Evolutionary conservation across 2,797 vertebrate genomes (phyloP).

Genomic region (Cynodonichthys magdalenae): DNA sequence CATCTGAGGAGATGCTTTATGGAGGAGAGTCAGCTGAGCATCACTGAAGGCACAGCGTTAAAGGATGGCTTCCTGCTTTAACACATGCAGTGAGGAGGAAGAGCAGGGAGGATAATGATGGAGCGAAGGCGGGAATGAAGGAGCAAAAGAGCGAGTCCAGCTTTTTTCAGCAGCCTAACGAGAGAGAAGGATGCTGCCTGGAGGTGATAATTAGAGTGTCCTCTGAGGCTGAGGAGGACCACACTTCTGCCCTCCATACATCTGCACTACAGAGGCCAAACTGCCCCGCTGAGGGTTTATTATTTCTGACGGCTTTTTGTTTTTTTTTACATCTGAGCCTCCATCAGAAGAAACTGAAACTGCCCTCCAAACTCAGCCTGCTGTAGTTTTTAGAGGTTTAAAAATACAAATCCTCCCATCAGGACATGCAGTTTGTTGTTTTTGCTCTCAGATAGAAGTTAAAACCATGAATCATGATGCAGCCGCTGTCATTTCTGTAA

Average conservation of each 20-base stretch:
- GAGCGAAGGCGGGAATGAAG: slow-evolving; percentile 16
- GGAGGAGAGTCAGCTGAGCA: slow-evolving; percentile 16
- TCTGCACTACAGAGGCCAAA: slow-evolving; percentile 24
- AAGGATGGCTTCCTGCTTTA: slow-evolving; percentile 29
- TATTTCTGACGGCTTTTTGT: slow-evolving; percentile 6
- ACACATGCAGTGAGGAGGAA: slow-evolving; percentile 17
- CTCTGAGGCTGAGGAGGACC: slow-evolving; percentile 34
- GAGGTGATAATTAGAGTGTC: slow-evolving; percentile 55
- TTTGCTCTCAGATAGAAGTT: neutral
- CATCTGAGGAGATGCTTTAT: slow-evolving; percentile 42
- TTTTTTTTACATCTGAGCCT: slow-evolving; percentile 1
- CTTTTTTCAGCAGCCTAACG: slow-evolving; percentile 20
- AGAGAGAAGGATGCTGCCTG: slow-evolving; percentile 27
- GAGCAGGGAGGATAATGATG: slow-evolving; percentile 26
- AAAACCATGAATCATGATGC: slow-evolving; percentile 15
- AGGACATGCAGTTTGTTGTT: neutral
- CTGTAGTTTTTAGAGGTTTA: slow-evolving; percentile 1
- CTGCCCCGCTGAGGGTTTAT: slow-evolving; percentile 6
- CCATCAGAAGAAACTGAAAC: slow-evolving; percentile 2
- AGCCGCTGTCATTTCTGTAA: neutral
- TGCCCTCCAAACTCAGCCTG: neutral
- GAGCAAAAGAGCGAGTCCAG: slow-evolving; percentile 21
- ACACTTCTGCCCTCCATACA: slow-evolving; percentile 27
- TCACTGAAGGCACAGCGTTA: slow-evolving; percentile 20
- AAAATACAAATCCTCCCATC: neutral